Conservation (phyloP, 2,888 invertebrate species). For the Rhagophthalmus giganteus region DNA sequence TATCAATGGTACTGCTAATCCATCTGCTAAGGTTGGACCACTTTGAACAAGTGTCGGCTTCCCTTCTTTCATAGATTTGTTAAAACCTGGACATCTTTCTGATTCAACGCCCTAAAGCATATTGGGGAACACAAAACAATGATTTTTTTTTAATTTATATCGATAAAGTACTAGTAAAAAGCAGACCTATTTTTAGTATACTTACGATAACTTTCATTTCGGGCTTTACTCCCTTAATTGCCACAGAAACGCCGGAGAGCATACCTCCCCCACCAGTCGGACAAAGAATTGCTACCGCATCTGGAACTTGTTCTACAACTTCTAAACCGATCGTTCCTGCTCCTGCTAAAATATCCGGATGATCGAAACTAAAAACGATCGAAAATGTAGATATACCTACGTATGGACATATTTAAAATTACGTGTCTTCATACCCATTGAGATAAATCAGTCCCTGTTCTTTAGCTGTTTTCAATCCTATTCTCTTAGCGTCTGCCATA, state of each 20-base stretch:
- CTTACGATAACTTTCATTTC: conserved; percentile 83
- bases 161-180: too few relatives aligned
- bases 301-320: conserved; percentile 84
- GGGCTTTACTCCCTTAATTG: conserved; percentile 84
- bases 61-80: conserved; percentile 68
- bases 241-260: conserved; percentile 87
- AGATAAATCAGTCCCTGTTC: conserved; percentile 77
- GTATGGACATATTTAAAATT: neutral
- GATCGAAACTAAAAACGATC: conserved; percentile 84
- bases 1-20: conserved; percentile 83
- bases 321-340: conserved; percentile 93
- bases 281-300: conserved; percentile 85
- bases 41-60: conserved; percentile 69
- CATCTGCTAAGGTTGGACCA: conserved; percentile 82
- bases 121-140: too few relatives aligned
- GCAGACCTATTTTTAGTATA: too few relatives aligned
- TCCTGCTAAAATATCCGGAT: conserved; percentile 92
- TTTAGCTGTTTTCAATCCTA: conserved; percentile 75
- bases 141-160: too few relatives aligned
- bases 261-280: conserved; percentile 95
- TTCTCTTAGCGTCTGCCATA: conserved; percentile 80
- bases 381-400: too few relatives aligned
- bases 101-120: conserved; percentile 77
- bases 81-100: conserved; percentile 82
- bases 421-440: conserved; percentile 88